Evolutionary conservation across 2,113 vertebrate species (phyloP).

Genomic region (Sander lucioperca): DNA sequence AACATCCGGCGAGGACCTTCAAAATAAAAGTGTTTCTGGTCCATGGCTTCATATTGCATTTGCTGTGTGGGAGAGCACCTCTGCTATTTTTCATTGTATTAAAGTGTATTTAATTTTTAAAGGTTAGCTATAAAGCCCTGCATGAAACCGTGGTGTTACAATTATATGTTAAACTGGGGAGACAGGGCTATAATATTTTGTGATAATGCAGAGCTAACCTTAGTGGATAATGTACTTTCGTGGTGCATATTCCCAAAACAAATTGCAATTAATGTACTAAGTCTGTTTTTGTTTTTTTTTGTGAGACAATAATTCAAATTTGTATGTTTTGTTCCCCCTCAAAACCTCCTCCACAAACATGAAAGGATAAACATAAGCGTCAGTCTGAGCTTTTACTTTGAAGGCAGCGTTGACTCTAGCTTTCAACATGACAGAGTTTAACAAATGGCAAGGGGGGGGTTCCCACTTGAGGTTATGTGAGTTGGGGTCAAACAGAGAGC

Average conservation of each 20-base stretch:
- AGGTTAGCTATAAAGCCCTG: too few species aligned
- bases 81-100: too few species aligned
- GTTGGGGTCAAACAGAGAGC: conserved; percentile 55
- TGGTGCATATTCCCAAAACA: too few species aligned
- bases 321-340: neutral
- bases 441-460: neutral
- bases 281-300: neutral
- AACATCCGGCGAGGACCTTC: conserved; percentile 34
- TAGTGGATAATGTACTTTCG: too few species aligned
- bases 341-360: neutral
- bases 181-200: too few species aligned
- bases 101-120: too few species aligned
- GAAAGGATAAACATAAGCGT: neutral
- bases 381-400: conserved; percentile 49
- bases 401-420: neutral
- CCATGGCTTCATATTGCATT: too few species aligned
- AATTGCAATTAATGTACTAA: too few species aligned
- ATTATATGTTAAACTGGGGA: too few species aligned
- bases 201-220: too few species aligned
- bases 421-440: conserved; percentile 1
- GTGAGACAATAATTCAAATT: neutral
- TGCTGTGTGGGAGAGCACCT: too few species aligned
- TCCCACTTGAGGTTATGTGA: conserved; percentile 7
- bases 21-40: conserved; percentile 31
- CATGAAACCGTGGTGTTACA: too few species aligned